Evolutionary conservation across 53 echinoderm and acorn worm species (phyloP), one percentile per base, ranked within the genome.

Genomic region (Astropecten irregularis): DNA sequence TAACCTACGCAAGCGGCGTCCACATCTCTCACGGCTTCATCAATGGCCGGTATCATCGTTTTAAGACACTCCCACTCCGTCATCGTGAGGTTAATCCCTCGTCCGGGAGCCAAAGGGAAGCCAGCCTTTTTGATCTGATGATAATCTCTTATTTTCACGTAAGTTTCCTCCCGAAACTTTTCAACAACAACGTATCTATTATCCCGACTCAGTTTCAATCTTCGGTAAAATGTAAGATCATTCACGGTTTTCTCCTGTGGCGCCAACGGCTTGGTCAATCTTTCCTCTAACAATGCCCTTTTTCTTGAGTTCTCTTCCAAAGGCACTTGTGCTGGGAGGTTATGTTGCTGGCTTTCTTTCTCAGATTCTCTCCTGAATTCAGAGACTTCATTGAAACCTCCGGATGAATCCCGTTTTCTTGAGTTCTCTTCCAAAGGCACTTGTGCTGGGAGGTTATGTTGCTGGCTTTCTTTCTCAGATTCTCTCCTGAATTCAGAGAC

Each of bases 81-180:
- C 1, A 67, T 42, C 31, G 67, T 67, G 42, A 39, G 67, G 23
- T 67, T 67, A 67, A 67, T 67, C 67, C 67, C 67, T 67, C 67
- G 67, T 22, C 67, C 67, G 21, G 67, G 67, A 67, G 21, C 67
- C 67, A 67, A 67, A 40, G 67, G 37, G 39, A 67, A 67, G 40
- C 21, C 40, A 4, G 39, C 33, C 23, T 40, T 39, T 67, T 67
- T 67, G 6, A 21, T 42, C 40, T 67, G 67, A 21, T 9, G 7
- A 20, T 67, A 67, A 39, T 67, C 67, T 6, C 67, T 39, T 20
- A 67, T 67, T 39, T 67, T 67, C 15, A 67, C 67, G 67, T 67
- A 67, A 16, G 19, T 16, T 3, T 19, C 20, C 6, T 40, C 22
- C 1, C 23, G 15, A 36, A 8, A 67, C 23, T 35, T 39, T 42